Evolutionary conservation across 2,797 vertebrate genomes (phyloP), one percentile per base, ranked within the genome.

Genomic region (Furcifer pardalis): DNA sequence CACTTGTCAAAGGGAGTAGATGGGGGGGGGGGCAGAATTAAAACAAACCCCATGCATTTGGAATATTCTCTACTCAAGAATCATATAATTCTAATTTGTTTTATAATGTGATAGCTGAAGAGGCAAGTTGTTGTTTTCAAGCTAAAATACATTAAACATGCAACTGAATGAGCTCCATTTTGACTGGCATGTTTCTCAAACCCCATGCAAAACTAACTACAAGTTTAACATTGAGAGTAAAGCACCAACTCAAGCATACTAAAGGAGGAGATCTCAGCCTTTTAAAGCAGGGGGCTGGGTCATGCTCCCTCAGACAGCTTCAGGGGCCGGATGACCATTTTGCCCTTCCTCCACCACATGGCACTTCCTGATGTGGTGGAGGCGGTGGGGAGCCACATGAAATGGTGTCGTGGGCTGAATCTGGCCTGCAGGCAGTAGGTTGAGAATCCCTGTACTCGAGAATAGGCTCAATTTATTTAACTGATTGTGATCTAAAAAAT

Each of bases 381-480:
- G n/a, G n/a, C n/a, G n/a, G n/a, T n/a, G n/a, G n/a, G n/a, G n/a
- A n/a, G n/a, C n/a, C n/a, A n/a, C n/a, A n/a, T n/a, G n/a, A n/a
- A n/a, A n/a, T n/a, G n/a, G n/a, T n/a, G n/a, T n/a, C n/a, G n/a
- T n/a, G n/a, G n/a, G n/a, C n/a, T n/a, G n/a, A n/a, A n/a, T n/a
- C n/a, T n/a, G n/a, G n/a, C n/a, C n/a, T n/a, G n/a, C n/a, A n/a
- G n/a, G n/a, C n/a, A n/a, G n/a, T n/a, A n/a, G n/a, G n/a, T n/a
- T n/a, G n/a, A n/a, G n/a, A n/a, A n/a, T n/a, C n/a, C n/a, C n/a
- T 6, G 5, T 89, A 87, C 84, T 83, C 32, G 74, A 35, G 90
- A 81, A 89, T 78, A 86, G 80, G 84, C 90, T 40, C 68, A 82
- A 77, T 77, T 86, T 77, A 62, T 82, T 75, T 62, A 90, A 85